Evolutionary conservation across 2,797 vertebrate genomes (phyloP), one percentile per base, ranked within the genome.

Genomic region (Parauchenoglanis ngamensis): DNA sequence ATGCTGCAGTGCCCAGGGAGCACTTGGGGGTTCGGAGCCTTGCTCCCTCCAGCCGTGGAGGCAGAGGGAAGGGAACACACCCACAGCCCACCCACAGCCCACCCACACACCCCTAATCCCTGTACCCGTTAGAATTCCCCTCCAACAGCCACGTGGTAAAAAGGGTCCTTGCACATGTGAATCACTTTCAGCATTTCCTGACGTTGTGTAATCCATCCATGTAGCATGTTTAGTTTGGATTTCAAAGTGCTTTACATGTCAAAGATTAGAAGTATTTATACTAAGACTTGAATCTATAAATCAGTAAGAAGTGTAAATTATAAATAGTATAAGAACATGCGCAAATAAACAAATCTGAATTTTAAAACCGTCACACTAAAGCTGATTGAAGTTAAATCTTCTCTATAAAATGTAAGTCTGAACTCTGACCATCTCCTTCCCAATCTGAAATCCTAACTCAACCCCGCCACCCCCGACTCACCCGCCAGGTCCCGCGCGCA

Each of bases 401-500:
- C n/a, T 28, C 12, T 52, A 7, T 76, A 17, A 28, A 76, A 52
- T 44, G n/a, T 40, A 73, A 52, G 73, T 15, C 13, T 52, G n/a
- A 52, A 54, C 46, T 1, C 21, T n/a, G 73, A 76, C 10, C 4
- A 25, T n/a, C 17, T 70, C 44, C 44, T 25, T 75, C 52, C 75
- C 0, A 7, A 78, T 40, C 21, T 7, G 54, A 40, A 57, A 56
- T 15, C 4, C 11, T n/a, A 2, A 35, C 1, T 8, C 0, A 12
- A 2, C n/a, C 46, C 6, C 25, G 15, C 75, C 49, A 7, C 0
- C 10, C 35, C 57, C 10, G 1, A 88, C 87, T 91, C 86, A 93
- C 92, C 91, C 92, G 78, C 90, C 89, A 92, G 86, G 91, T 90
- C 59, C 13, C 67, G 67, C 78, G 68, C 84, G 40, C 25, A 35